phyloP scores from a whole-genome alignment of 2,113 vertebrate species.

The Madoqua kirkii region DNA sequence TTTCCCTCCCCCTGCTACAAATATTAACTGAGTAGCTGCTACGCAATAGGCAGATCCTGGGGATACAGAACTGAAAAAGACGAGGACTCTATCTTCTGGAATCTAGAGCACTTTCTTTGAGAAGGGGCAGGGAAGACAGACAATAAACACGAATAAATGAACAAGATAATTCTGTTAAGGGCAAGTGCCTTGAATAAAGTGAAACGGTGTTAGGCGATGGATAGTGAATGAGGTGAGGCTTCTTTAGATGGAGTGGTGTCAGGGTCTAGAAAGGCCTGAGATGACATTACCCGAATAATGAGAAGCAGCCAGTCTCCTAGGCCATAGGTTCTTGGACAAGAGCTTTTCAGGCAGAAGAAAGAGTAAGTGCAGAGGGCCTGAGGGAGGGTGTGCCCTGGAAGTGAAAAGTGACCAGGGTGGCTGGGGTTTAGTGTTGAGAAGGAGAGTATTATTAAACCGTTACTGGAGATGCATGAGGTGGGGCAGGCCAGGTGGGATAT shows the following conservation, averaged over 20 bases:
- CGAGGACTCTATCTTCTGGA: neutral
- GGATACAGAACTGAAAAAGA: neutral
- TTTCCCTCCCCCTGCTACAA: neutral
- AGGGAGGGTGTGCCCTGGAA: neutral
- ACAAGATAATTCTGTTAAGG: neutral
- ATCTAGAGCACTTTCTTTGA: neutral
- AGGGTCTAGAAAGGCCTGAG: neutral
- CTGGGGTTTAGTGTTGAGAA: neutral
- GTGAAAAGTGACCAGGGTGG: neutral
- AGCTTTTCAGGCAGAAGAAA: neutral
- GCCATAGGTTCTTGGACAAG: neutral
- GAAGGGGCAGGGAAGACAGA: neutral
- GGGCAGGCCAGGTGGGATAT: neutral
- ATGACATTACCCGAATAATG: neutral
- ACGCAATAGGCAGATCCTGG: neutral
- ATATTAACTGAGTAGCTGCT: neutral
- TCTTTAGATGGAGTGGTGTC: neutral
- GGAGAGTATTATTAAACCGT: neutral
- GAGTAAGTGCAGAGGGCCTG: neutral
- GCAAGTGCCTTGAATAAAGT: neutral
- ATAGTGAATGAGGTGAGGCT: neutral
- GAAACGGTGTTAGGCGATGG: neutral
- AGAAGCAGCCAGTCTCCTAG: neutral
- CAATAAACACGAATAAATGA: neutral
- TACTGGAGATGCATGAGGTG: neutral